Conservation (phyloP, 2,113 vertebrate genomes). For the Acrocephalus arundinaceus region DNA sequence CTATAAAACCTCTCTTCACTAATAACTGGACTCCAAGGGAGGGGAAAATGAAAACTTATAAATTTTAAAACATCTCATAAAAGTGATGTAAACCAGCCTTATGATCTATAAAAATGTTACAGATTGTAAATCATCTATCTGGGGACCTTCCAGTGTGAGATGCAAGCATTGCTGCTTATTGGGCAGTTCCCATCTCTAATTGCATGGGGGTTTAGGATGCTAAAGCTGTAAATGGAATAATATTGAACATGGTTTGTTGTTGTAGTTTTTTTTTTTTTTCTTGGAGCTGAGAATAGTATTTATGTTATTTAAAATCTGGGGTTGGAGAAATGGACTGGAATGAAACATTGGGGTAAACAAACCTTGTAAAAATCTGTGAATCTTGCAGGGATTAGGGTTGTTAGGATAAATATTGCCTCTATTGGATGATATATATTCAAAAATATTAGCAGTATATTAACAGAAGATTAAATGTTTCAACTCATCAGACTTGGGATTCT, state of each 20-base stretch:
- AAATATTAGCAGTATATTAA: neutral
- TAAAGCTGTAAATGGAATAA: neutral
- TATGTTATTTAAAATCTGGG: neutral
- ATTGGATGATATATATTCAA: neutral
- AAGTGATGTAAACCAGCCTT: neutral
- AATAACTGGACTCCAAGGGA: neutral
- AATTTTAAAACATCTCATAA: slow-evolving; percentile 28
- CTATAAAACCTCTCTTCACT: neutral
- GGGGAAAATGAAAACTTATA: slow-evolving; percentile 23
- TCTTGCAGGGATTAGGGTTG: neutral
- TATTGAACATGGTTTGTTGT: neutral
- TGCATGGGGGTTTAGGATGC: neutral
- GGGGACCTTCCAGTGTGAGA: neutral
- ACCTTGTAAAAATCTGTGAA: neutral
- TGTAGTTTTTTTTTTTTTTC: neutral
- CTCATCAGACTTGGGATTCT: neutral
- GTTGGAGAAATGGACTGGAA: neutral
- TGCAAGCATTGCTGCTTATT: neutral
- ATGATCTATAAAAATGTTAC: slow-evolving; percentile 20
- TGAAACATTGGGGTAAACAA: neutral
- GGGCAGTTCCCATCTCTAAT: neutral
- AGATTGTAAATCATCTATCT: neutral
- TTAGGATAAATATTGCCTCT: neutral
- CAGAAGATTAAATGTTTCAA: neutral
- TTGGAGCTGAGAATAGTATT: neutral